Conservation (phyloP, 1,140 invertebrate species). For the Lordiphosa stackelbergi region DNA sequence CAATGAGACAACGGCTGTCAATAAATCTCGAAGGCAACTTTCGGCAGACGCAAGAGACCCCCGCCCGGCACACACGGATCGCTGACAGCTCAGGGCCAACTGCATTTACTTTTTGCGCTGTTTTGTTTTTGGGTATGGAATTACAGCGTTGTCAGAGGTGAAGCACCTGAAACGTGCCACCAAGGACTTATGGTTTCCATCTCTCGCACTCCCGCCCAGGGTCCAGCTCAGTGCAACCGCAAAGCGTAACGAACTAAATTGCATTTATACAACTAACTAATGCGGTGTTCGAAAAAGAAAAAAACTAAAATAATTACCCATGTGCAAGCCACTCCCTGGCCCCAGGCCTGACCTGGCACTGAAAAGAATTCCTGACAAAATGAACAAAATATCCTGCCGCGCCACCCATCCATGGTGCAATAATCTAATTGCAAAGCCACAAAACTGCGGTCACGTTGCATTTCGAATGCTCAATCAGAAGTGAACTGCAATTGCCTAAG, state of each 20-base stretch:
- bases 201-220: not conserved
- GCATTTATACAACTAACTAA: constrained; percentile 72
- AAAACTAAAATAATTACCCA: constrained; percentile 62
- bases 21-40: constrained; percentile 69
- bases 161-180: constrained; percentile 63
- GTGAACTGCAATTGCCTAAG: constrained; percentile 36
- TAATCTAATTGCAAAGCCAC: constrained; percentile 75
- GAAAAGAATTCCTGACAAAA: constrained; percentile 31
- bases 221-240: constrained; percentile 45
- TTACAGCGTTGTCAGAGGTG: constrained; percentile 61
- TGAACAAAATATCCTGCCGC: constrained; percentile 19
- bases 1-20: constrained; percentile 57
- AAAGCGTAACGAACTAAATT: constrained; percentile 73
- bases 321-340: constrained; percentile 4
- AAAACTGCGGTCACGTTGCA: constrained; percentile 66
- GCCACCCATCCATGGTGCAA: constrained; percentile 28
- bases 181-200: constrained; percentile 55
- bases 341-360: constrained; percentile 17
- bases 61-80: constrained; percentile 36
- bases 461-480: constrained; percentile 68
- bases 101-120: constrained; percentile 62
- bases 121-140: constrained; percentile 61
- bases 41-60: constrained; percentile 54
- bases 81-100: constrained; percentile 72
- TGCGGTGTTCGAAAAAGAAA: constrained; percentile 61